Conservation (phyloP, 1,140 invertebrate species). For the Drosophila simulans region DNA sequence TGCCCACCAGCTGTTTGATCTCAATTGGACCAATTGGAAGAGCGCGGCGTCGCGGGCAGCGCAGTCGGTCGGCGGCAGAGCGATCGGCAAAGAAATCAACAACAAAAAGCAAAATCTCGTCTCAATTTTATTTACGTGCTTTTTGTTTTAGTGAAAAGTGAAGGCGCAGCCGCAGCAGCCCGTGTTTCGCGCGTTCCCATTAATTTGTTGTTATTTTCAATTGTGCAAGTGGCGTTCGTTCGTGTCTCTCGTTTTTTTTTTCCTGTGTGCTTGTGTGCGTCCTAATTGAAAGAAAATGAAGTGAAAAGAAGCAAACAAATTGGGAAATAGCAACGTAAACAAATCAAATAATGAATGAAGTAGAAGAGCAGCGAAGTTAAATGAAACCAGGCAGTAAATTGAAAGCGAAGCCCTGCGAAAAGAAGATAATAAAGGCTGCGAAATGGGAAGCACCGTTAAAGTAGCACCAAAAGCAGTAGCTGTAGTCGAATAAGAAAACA, state of each 20-base stretch:
- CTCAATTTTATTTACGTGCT: constrained; percentile 17
- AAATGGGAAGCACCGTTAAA: neutral
- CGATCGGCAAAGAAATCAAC: constrained; percentile 39
- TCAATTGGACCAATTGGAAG: constrained; percentile 53
- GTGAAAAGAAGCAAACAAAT: neutral
- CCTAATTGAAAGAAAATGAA: constrained; percentile 12
- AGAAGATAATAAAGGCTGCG: neutral
- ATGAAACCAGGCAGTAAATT: neutral
- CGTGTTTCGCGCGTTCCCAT: constrained; percentile 9
- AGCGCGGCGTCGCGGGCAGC: constrained; percentile 19
- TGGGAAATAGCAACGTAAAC: neutral
- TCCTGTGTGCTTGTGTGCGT: constrained; percentile 3
- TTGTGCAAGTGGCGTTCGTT: constrained; percentile 55
- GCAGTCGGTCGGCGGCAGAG: constrained; percentile 8
- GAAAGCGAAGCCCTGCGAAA: neutral
- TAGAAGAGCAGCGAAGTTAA: neutral
- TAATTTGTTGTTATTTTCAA: constrained; percentile 33
- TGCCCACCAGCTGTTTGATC: constrained; percentile 48
- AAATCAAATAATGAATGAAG: neutral
- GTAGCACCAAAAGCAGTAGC: neutral
- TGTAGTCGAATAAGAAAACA: constrained; percentile 15
- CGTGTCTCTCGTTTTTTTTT: constrained; percentile 35
- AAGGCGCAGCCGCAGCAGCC: constrained; percentile 69
- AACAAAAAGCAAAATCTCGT: constrained; percentile 21
- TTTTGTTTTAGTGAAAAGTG: constrained; percentile 43